These are phyloP conservation scores for Leptarthrus brevirostris DNA, from an alignment of 2,888 invertebrate genomes.

Conservation along the genomic window DNA sequence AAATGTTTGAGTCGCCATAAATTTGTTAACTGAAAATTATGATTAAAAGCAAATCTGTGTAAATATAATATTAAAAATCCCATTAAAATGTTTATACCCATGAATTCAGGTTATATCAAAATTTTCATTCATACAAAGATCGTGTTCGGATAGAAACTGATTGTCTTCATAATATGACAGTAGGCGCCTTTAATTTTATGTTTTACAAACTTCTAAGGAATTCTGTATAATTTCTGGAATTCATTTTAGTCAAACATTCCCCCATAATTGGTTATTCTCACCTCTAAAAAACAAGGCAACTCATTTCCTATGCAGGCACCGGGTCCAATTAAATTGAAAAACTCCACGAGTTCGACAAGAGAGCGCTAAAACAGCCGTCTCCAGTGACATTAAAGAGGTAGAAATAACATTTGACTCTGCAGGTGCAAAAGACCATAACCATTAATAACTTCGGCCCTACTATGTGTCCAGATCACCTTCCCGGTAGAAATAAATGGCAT, in stretches of 20 bases:
- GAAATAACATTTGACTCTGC: conserved; percentile 35
- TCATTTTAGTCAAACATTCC: conserved; percentile 22
- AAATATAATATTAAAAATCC: too few species aligned
- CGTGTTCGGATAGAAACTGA: background rate
- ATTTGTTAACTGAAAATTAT: too few species aligned
- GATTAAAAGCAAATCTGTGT: too few species aligned
- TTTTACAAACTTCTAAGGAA: conserved; percentile 11
- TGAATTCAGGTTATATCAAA: too few species aligned
- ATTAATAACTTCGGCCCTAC: conserved; percentile 24
- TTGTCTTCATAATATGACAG: background rate
- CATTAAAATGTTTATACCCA: too few species aligned
- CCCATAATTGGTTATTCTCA: conserved; percentile 39
- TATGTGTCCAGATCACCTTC: conserved; percentile 8
- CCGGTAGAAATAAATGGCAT: background rate
- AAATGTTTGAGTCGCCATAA: too few species aligned
- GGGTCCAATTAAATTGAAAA: conserved; percentile 36
- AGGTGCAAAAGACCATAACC: conserved; percentile 43
- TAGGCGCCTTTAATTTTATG: conserved; percentile 22
- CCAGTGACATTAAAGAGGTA: conserved; percentile 33
- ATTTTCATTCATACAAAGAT: background rate
- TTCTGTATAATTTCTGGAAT: conserved; percentile 16
- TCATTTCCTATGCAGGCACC: conserved; percentile 38
- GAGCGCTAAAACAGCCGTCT: conserved; percentile 33
- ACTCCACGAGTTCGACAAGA: background rate
- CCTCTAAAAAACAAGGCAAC: conserved; percentile 22